Evolutionary conservation across 2,888 invertebrate genomes (phyloP).

Genomic region (Byasa hedistus): DNA sequence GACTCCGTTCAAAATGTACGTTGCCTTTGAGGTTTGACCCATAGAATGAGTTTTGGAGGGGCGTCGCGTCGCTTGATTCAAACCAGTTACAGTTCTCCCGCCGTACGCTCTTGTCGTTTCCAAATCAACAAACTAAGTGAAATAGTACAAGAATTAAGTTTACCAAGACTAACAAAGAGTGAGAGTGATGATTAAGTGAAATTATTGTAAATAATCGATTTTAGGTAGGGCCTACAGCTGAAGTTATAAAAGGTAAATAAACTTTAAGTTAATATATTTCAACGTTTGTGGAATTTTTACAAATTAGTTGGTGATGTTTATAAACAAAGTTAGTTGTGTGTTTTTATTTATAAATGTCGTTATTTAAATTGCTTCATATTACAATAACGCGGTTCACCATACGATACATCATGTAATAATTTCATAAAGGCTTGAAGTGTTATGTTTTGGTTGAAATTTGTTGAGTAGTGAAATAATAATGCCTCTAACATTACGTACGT

Average conservation of each 20-base stretch:
- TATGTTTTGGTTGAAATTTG: slow-evolving; percentile 4
- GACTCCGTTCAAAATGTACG: slow-evolving; percentile 26
- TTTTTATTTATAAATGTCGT: not conserved
- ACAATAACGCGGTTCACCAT: not conserved
- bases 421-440: not conserved
- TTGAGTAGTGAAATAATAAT: slow-evolving; percentile 20
- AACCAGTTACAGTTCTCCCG: slow-evolving; percentile 59
- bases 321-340: slow-evolving; percentile 9
- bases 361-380: not conserved
- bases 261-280: not conserved
- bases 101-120: slow-evolving; percentile 46
- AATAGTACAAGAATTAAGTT: slow-evolving; percentile 49
- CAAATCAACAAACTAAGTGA: slow-evolving; percentile 32
- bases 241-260: slow-evolving; percentile 6
- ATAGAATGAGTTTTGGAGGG: slow-evolving; percentile 49
- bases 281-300: not conserved
- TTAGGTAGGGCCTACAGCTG: not conserved
- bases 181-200: slow-evolving; percentile 70
- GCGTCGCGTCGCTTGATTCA: slow-evolving; percentile 44
- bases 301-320: slow-evolving; percentile 5
- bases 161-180: slow-evolving; percentile 41
- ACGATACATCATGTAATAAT: not conserved
- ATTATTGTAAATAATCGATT: slow-evolving; percentile 37
- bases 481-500: slow-evolving; percentile 33
- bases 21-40: slow-evolving; percentile 50